Evolutionary conservation across 2,888 invertebrate genomes (phyloP), one percentile per base, ranked within the genome.

Genomic region (Apamea epomidion): DNA sequence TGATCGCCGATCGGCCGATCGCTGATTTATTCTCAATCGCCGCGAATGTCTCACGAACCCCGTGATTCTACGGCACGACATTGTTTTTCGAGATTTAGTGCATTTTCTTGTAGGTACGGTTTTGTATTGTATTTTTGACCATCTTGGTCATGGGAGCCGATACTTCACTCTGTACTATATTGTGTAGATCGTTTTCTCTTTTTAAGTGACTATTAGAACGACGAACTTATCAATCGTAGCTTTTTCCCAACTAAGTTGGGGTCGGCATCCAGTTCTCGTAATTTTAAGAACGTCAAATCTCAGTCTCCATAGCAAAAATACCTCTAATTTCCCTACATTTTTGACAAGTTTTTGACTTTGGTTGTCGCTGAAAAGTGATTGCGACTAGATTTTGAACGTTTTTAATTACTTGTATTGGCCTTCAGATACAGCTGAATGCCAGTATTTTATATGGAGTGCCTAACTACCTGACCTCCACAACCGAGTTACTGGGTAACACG

Each of bases 11-110:
- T 91, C 93, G 87, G 83, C 82, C 83, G 89, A 88, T 90, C 85
- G 73, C 87, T 92, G 93, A 94, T 94, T 94, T 94, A 94, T 94
- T 91, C 91, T 86, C 91, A 79, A 88, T 88, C 88, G 83, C 81
- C 85, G 84, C 73, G 81, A 82, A 87, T 81, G 89, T 87, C 90
- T 90, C 92, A 92, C 92, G 92, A 91, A 76, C 82, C 80, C 76
- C 91, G 92, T 92, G 91, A 86, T 82, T 82, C 76, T 60, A 74
- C 42, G 75, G 88, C 92, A 93, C 92, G 89, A 92, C 91, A 89
- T 76, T 78, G 86, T 89, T 90, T 88, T 88, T 84, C 70, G 48
- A 70, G 73, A 76, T 80, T 83, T 78, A 67, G 80, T 78, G 65
- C 54, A 84, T 84, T 87, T 87, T 84, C 65, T 48, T 51, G 73